Evolutionary conservation across 2,888 invertebrate genomes (phyloP).

Genomic region (Isoperla grammatica): DNA sequence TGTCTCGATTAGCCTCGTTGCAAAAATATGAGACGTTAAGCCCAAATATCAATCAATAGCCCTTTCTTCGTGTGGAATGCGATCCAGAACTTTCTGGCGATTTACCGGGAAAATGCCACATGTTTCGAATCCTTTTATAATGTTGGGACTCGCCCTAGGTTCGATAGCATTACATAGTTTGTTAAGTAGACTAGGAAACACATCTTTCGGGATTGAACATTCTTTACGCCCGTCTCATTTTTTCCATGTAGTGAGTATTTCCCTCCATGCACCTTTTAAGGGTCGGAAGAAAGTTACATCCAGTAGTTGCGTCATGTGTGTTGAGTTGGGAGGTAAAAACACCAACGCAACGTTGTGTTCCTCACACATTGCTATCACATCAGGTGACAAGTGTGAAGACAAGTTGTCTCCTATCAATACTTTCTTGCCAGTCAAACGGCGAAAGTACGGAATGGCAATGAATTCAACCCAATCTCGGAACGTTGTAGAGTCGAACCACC

Average conservation of each 20-base stretch:
- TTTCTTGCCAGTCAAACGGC: slow-evolving; percentile 26
- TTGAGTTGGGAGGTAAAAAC: slow-evolving; percentile 29
- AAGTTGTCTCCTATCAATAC: slow-evolving; percentile 33
- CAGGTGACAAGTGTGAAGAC: slow-evolving; percentile 27
- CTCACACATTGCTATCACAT: slow-evolving; percentile 24
- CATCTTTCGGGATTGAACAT: slow-evolving; percentile 15
- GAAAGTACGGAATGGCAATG: slow-evolving; percentile 26
- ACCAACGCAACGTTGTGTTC: slow-evolving; percentile 28
- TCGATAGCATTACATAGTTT: not conserved
- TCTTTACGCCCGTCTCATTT: slow-evolving; percentile 21
- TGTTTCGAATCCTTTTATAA: not conserved
- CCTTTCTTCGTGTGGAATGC: not conserved
- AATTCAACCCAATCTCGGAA: slow-evolving; percentile 38
- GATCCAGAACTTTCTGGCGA: not conserved
- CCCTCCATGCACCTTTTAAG: slow-evolving; percentile 29
- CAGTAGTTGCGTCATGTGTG: slow-evolving; percentile 30
- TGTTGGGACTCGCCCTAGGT: not conserved
- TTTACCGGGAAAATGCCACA: not conserved
- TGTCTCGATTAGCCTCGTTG: too few relatives aligned
- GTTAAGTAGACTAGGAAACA: not conserved
- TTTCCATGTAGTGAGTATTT: slow-evolving; percentile 26
- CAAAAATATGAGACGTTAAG: too few relatives aligned
- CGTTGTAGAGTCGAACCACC: slow-evolving; percentile 37
- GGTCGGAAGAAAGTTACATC: slow-evolving; percentile 31
- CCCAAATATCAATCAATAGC: too few relatives aligned